Evolutionary conservation across 1,140 invertebrate genomes (phyloP).

Genomic region (Ruditapes philippinarum): DNA sequence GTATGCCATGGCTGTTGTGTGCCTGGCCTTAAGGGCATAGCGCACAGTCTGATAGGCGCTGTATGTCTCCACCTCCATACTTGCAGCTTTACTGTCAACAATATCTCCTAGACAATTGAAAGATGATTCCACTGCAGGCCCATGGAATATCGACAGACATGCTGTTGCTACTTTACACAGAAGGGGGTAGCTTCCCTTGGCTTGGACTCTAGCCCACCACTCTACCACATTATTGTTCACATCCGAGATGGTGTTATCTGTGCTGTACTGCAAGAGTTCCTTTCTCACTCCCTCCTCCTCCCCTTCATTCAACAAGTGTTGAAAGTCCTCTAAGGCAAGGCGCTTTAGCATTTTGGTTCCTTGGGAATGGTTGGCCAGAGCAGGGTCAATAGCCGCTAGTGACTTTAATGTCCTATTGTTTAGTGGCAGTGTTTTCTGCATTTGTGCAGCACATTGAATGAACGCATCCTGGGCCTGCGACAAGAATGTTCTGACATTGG

Average conservation of each 20-base stretch:
- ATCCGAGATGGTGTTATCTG: not conserved
- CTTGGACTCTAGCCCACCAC: constrained; percentile 57
- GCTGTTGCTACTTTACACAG: constrained; percentile 56
- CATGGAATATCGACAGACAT: constrained; percentile 68
- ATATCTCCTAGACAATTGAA: constrained; percentile 66
- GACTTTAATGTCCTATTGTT: constrained; percentile 45
- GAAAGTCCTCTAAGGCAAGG: not conserved
- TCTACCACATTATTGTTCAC: not conserved
- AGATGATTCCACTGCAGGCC: constrained; percentile 66
- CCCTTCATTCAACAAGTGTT: constrained; percentile 18
- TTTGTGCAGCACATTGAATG: constrained; percentile 32
- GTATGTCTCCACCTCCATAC: constrained; percentile 54
- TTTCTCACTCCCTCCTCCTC: not conserved
- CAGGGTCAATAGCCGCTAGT: constrained; percentile 16
- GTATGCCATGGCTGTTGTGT: constrained; percentile 42
- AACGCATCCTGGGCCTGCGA: not conserved
- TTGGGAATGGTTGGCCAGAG: not conserved
- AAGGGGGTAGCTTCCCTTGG: constrained; percentile 46
- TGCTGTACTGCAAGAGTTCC: constrained; percentile 31
- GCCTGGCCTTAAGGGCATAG: constrained; percentile 27
- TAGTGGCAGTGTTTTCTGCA: constrained; percentile 52
- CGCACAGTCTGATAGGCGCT: constrained; percentile 63
- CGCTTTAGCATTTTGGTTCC: constrained; percentile 19
- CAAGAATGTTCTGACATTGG: constrained; percentile 6
- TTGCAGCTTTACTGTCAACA: constrained; percentile 33